Evolutionary conservation across 2,113 vertebrate species (phyloP), one percentile per base, ranked within the genome.

Genomic region (Gallinago paraguaiae): DNA sequence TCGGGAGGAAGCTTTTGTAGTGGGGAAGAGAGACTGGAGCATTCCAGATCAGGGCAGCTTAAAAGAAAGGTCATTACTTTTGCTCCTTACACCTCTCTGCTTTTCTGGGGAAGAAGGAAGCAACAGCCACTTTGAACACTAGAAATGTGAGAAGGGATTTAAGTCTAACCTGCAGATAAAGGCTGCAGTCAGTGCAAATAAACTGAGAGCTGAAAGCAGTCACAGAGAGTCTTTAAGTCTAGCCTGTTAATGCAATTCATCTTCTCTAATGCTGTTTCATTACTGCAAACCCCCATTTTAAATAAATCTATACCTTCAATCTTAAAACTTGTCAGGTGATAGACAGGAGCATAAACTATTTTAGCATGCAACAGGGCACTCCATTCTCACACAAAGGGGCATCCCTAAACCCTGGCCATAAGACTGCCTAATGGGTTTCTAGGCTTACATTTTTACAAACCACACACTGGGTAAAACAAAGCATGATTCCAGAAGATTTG

Each of bases 381-480:
- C 2, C 1, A 0, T 27, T 65, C 48, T 77, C 45, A 35, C 7
- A 37, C 30, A 63, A 13, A 22, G 4, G 7, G 10, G 8, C 18
- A 81, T 19, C 64, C 69, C 37, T 65, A 51, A 78, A 61, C 9
- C 23, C 7, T 39, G 53, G 33, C 22, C 93, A 30, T 37, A 67
- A 60, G 17, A 22, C 8, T 45, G 9, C 51, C 23, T 24, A 56
- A 33, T 9, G 54, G 12, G 12, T 35, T 50, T n/a, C 37, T 33
- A 31, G 45, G 35, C 23, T 67, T 11, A 33, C 0, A 0, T 15
- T 28, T 41, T 45, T 27, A 37, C 70, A 64, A 13, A 12, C 2
- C 3, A 3, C 0, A 0, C 9, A 11, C 19, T 1, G 5, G 7
- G 2, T 28, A 46, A 53, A 80, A 13, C 4, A 18, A 33, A 22